A percentile compares a stretch with the other conserved stretches of the same genome.
These are phyloP conservation scores for Plutella xylostella DNA, from an alignment of 2,888 invertebrate genomes.

Conservation along the genomic window DNA sequence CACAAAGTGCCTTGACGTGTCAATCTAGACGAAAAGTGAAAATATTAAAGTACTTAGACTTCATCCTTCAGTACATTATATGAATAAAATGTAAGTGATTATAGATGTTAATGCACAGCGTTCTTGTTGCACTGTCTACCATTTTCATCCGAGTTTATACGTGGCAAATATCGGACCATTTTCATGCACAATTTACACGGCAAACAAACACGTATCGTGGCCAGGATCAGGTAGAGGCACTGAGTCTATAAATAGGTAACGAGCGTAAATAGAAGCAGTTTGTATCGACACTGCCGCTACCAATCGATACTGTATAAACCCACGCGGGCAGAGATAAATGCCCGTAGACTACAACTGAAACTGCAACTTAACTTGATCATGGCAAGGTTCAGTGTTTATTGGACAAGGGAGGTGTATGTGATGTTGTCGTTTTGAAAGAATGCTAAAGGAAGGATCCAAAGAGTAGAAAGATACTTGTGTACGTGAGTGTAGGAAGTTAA, in stretches of 20 bases:
- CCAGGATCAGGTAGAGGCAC: constrained; percentile 49
- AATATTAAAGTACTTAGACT: too few species aligned
- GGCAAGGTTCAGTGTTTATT: background rate
- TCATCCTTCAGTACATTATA: too few species aligned
- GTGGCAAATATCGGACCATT: too few species aligned
- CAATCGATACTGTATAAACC: constrained; percentile 64
- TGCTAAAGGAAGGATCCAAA: constrained; percentile 6
- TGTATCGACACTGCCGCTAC: constrained; percentile 59
- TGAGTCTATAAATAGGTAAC: constrained; percentile 67
- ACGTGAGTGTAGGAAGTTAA: constrained; percentile 47
- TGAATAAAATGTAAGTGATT: too few species aligned
- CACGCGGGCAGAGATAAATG: too few species aligned
- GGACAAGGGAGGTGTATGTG: background rate
- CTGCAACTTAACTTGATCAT: background rate
- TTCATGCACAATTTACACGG: too few species aligned
- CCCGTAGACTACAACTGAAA: constrained; percentile 24
- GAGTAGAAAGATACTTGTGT: constrained; percentile 21
- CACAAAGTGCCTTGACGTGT: background rate
- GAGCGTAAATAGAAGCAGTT: constrained; percentile 62
- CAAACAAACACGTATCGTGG: background rate
- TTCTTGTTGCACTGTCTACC: too few species aligned
- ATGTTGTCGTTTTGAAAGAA: background rate
- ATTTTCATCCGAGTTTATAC: too few species aligned
- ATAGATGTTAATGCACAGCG: too few species aligned
- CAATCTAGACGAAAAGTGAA: too few species aligned